Evolutionary conservation across 2,888 invertebrate species (phyloP), one percentile per base, ranked within the genome.

Genomic region (Andrena bicolor): DNA sequence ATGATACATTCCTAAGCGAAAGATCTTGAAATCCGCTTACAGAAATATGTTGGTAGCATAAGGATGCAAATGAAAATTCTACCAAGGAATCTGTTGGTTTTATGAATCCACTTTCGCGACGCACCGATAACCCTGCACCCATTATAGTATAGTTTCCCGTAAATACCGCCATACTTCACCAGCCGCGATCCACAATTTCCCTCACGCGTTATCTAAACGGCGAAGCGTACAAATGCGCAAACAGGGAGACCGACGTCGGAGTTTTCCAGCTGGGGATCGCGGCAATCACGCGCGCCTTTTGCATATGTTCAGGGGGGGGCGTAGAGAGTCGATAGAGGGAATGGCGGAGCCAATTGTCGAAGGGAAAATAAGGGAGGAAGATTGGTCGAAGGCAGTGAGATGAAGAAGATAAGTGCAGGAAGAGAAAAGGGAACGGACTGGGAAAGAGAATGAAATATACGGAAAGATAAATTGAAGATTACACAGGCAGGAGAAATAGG

Each of bases 141-240:
- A 41, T 41, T 41, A 41, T 41, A 3, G 41, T 41, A 41, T 41
- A 41, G 41, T 5, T 41, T 41, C 16, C 13, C 48, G 66, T 78
- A 60, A 74, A 49, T 26, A n/a, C n/a, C 8, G 32, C 26, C 64
- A 53, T 35, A 20, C 32, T 13, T 60, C 35, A 66, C 20, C 66
- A 10, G 20, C 20, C 49, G n/a, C 32, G 32, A 68, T 68, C 53
- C 32, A 41, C n/a, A 7, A 32, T 16, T 20, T 20, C 23, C 10
- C 20, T 16, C 28, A 6, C 16, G 8, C 13, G 74, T 74, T 74
- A 75, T 77, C 75, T 75, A 75, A 74, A 75, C 75, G 75, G 2
- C 20, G 23, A 13, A 28, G 35, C 32, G 74, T 74, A 60, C 60
- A 60, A 60, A 77, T 28, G 65, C 13, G 65, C 49, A 65, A 75